These are phyloP conservation scores for Uloborus plumipes DNA, from an alignment of 2,888 invertebrate genomes.

Conservation along the genomic window DNA sequence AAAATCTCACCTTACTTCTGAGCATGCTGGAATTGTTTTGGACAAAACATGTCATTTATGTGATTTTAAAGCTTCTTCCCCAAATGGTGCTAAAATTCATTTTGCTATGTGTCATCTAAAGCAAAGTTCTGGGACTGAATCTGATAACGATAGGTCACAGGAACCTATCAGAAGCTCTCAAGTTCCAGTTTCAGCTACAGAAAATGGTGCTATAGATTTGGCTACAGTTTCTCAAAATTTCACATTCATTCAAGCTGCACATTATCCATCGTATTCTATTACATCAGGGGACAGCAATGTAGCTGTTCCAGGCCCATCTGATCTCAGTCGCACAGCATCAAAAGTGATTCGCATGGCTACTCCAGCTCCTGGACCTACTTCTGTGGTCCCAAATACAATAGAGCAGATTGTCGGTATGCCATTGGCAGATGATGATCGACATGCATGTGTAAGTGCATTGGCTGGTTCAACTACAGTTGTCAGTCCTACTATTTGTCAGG, in stretches of 20 bases:
- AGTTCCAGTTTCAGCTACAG: constrained; percentile 12
- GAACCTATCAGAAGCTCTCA: constrained; percentile 12
- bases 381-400: constrained; percentile 2
- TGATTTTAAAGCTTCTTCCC: constrained; percentile 65
- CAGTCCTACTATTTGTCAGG: constrained; percentile 27
- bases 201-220: constrained; percentile 59
- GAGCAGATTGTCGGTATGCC: constrained; percentile 27
- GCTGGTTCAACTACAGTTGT: constrained; percentile 51
- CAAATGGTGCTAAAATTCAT: constrained; percentile 66
- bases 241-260: constrained; percentile 43
- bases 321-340: constrained; percentile 41
- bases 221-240: constrained; percentile 62
- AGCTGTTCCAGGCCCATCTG: constrained; percentile 39
- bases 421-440: constrained; percentile 38
- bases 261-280: constrained; percentile 28
- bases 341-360: constrained; percentile 8
- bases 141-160: constrained; percentile 17
- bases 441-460: constrained; percentile 44
- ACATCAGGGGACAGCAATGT: constrained; percentile 11
- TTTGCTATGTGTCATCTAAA: constrained; percentile 65
- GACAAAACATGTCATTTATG: constrained; percentile 66
- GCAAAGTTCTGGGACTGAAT: constrained; percentile 7
- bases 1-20: constrained; percentile 64
- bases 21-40: constrained; percentile 57
- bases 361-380: constrained; percentile 3